Evolutionary conservation across 2,113 vertebrate genomes (phyloP).

Genomic region (Callorhinus ursinus): DNA sequence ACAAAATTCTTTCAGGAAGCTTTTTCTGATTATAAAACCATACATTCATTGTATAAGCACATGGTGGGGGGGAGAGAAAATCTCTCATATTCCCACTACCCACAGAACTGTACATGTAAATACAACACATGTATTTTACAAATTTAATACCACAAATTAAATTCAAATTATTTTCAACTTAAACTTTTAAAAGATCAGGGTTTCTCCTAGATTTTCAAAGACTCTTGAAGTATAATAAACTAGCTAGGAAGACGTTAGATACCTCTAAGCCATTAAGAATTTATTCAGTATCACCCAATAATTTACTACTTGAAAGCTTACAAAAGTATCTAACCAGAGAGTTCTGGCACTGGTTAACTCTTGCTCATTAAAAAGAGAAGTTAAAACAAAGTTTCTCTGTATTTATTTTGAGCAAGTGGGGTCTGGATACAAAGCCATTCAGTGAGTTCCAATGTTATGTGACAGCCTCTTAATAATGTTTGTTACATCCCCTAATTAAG

Average conservation of each 20-base stretch:
- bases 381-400: slow-evolving; percentile 7
- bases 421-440: not conserved
- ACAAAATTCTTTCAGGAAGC: slow-evolving; percentile 21
- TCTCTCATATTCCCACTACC: not conserved
- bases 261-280: not conserved
- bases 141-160: not conserved
- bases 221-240: slow-evolving; percentile 24
- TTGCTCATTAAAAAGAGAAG: slow-evolving; percentile 15
- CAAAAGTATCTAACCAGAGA: not conserved
- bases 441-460: not conserved
- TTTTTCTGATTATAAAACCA: slow-evolving; percentile 37
- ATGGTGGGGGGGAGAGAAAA: not conserved
- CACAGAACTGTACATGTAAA: not conserved
- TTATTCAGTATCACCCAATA: slow-evolving; percentile 2
- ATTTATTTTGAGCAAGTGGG: slow-evolving; percentile 49
- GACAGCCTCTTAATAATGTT: not conserved
- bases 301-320: slow-evolving; percentile 49
- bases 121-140: not conserved
- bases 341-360: slow-evolving; percentile 3
- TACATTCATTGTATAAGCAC: not conserved
- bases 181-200: slow-evolving; percentile 29
- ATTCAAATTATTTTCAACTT: slow-evolving; percentile 36
- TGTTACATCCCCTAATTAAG: slow-evolving; percentile 63
- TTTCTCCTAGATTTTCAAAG: slow-evolving; percentile 36
- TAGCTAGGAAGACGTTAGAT: not conserved